Evolutionary conservation across 1,140 invertebrate species (phyloP), one percentile per base, ranked within the genome.

Genomic region (Drosophila serrata): DNA sequence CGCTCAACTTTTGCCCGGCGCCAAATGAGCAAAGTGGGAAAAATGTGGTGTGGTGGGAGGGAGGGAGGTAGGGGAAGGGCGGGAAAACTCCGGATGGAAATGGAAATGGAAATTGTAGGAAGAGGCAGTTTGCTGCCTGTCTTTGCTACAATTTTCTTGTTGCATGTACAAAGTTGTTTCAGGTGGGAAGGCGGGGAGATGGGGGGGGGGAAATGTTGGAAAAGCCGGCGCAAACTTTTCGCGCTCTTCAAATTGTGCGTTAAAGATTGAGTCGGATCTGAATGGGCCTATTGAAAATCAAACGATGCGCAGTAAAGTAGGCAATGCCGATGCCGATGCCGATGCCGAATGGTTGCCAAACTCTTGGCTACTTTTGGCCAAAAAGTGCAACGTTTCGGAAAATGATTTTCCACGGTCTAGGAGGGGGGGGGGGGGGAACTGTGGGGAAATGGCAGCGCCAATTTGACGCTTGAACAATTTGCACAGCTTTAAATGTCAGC

Each of bases 401-500:
- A 78, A 72, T 78, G 51, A 78, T 78, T 78, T 78, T 70, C 42
- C 64, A 57, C 46, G n/a, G 7, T 12, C 40, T 19, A 39, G 11
- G 5, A 11, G 17, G 1, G 17, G 8, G 19, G 9, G 13, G 27
- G 0, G 9, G 3, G 8, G 40, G 2, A 7, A 15, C 6, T 12
- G 1, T 3, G 33, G n/a, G 45, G 53, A 74, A 75, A 68, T 86
- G 79, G 82, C 82, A 87, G 75, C 79, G 82, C 80, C 82, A 87
- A 87, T 87, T 87, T 87, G 79, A 88, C 84, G 82, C 82, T 87
- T 60, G 84, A 87, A 87, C 82, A 87, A 87, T 87, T 88, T 88
- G 82, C 84, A 87, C 82, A 87, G 84, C 82, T 88, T 88, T 87
- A 88, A 87, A 88, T 87, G 82, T 87, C 84, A 82, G 63, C 84